phyloP scores from a whole-genome alignment of 2,888 invertebrate species.

The Caenorhabditis japonica region DNA sequence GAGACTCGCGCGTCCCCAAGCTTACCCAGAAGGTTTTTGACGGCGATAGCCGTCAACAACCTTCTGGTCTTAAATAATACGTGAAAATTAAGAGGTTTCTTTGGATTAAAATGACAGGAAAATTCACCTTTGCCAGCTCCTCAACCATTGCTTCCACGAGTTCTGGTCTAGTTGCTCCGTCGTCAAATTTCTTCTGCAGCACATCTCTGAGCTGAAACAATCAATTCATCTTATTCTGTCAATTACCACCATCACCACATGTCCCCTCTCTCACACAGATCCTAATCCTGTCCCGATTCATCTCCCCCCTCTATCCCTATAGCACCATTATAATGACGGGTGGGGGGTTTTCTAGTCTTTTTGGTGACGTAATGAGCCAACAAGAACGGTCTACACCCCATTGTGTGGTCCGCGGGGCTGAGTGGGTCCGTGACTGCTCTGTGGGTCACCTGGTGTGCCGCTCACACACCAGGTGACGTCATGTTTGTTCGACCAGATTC shows the following conservation, averaged over 20 bases:
- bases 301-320: constrained; percentile 13
- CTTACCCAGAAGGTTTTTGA: no score
- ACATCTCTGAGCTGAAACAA: constrained; percentile 42
- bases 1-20: no score
- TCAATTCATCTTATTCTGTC: background rate
- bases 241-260: background rate
- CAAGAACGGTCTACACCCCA: constrained; percentile 30
- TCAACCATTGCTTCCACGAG: constrained; percentile 43
- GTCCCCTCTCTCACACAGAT: constrained; percentile 11
- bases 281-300: constrained; percentile 23
- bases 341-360: constrained; percentile 4
- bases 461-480: no score
- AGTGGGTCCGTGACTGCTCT: no score
- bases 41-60: no score
- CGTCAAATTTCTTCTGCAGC: constrained; percentile 11
- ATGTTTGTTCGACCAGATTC: constrained; percentile 39
- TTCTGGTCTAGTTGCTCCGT: constrained; percentile 25
- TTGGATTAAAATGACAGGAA: no score
- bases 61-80: no score
- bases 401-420: no score
- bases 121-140: constrained; percentile 36
- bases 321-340: constrained; percentile 23
- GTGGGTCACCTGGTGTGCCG: constrained; percentile 32
- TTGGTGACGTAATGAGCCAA: constrained; percentile 21
- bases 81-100: no score